Percentiles rank a stretch among this genome's conserved stretches.
phyloP scores from a whole-genome alignment of 2,113 vertebrate species.

The human (Homo sapiens) region DNA sequence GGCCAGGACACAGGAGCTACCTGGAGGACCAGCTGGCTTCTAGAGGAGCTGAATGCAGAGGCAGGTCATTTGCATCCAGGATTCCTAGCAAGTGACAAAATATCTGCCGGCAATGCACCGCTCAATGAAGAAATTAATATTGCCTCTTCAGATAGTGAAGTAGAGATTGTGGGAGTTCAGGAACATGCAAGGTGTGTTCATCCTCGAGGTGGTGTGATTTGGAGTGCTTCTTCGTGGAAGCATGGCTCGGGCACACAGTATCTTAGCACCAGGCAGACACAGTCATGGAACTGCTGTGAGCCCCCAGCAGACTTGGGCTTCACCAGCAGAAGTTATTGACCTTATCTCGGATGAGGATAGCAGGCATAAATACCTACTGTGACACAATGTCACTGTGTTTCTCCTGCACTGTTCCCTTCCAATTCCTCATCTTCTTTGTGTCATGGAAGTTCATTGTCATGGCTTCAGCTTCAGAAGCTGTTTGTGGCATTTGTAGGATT shows the following conservation, averaged over 20 bases:
- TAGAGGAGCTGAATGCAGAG: constrained; percentile 86
- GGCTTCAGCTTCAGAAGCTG: constrained; percentile 80
- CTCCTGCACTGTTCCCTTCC: constrained; percentile 69
- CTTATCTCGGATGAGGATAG: constrained; percentile 96
- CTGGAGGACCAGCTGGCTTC: constrained; percentile 89
- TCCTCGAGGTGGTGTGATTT: constrained; percentile 95
- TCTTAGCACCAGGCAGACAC: constrained; percentile 85
- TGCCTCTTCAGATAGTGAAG: constrained; percentile 95
- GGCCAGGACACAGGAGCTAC: constrained; percentile 88
- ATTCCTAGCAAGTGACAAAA: constrained; percentile 86
- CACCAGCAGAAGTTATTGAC: constrained; percentile 95
- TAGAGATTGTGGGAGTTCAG: constrained; percentile 97
- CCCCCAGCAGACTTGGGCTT: constrained; percentile 93
- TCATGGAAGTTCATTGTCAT: constrained; percentile 77
- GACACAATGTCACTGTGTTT: constrained; percentile 86
- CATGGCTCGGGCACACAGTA: constrained; percentile 86
- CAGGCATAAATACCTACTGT: constrained; percentile 96
- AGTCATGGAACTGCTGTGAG: constrained; percentile 92
- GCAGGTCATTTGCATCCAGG: constrained; percentile 91
- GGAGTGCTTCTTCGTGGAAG: constrained; percentile 96
- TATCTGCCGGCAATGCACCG: constrained; percentile 80
- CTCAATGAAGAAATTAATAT: constrained; percentile 93
- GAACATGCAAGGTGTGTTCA: constrained; percentile 95
- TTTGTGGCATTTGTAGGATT: constrained; percentile 77
- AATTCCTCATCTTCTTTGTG: constrained; percentile 63